Base-by-base conservation (phyloP, 2,797 vertebrate species). In the Microcaecilia unicolor region DNA sequence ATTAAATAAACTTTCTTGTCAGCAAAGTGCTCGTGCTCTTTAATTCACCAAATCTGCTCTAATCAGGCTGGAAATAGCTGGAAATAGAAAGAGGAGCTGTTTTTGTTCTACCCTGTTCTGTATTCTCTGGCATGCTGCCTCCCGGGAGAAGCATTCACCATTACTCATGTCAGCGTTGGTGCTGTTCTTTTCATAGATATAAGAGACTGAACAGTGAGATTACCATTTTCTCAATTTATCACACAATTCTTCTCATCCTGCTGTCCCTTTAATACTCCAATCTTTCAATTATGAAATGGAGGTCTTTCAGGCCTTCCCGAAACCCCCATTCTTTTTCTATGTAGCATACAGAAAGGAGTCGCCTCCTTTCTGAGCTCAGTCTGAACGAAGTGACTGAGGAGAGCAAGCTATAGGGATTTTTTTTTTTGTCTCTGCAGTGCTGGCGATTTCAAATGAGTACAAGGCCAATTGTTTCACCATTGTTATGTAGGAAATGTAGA, bases 161-260 rank as follows among this genome's bases (percentile, higher is more conserved):
- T 60, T 68, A 54, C 37, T 74, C 64, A 64, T 31, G 48, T 56
- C 40, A 44, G 21, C 18, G 52, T 31, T 31, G 35, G 42, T 26
- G 44, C 52, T 57, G 56, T 67, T 60, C 55, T 64, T 61, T 65
- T 74, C 69, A 71, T 28, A 38, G 52, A 51, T 64, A 48, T 58
- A 54, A 65, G 61, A 48, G 53, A 51, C 50, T 43, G 70, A 70
- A 69, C 47, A 63, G 61, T 63, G 68, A 71, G 80, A 78, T 73
- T 72, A 64, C 61, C 52, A 60, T 66, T 71, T 67, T 61, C 72
- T 56, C 58, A 76, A 76, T 80, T 69, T 64, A 72, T 66, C 31
- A 15, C 44, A 51, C 59, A 54, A 44, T 70, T 67, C 48, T 68
- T 70, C 62, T 51, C 58, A 59, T 64, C 51, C 69, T 62, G 50